Conservation (phyloP, 2,113 vertebrate genomes). For the Saccopteryx bilineata region DNA sequence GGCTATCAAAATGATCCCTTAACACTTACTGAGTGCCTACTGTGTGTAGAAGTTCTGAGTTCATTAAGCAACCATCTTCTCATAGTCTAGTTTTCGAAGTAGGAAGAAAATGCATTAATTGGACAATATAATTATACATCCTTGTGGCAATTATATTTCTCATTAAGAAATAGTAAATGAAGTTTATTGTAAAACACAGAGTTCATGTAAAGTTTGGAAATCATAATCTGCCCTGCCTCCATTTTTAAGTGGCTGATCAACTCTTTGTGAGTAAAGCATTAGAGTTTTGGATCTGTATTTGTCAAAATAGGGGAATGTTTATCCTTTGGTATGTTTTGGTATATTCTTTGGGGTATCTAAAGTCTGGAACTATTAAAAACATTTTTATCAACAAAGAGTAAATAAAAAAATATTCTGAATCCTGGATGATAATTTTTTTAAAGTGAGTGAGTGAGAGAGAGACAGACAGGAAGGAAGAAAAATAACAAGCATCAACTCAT, state of each 20-base stretch:
- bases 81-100: not conserved
- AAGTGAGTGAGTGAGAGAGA: too few relatives aligned
- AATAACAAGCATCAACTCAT: too few relatives aligned
- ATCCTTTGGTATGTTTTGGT: not conserved
- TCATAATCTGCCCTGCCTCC: not conserved
- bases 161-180: not conserved
- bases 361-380: not conserved
- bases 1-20: not conserved
- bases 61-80: not conserved
- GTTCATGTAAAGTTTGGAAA: conserved; percentile 2
- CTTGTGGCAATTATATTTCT: conserved; percentile 44
- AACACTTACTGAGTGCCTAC: not conserved
- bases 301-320: not conserved
- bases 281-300: not conserved
- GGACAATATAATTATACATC: not conserved
- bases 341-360: conserved; percentile 9
- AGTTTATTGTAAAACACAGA: not conserved
- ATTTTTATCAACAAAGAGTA: conserved; percentile 32
- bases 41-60: not conserved
- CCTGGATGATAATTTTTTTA: not conserved
- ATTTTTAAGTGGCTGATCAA: conserved; percentile 7
- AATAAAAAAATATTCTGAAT: conserved; percentile 56
- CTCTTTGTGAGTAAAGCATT: not conserved
- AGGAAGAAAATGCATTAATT: conserved; percentile 33
- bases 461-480: too few relatives aligned